These are phyloP conservation scores for Chesias legatella DNA, from an alignment of 2,888 invertebrate species.

Conservation along the genomic window DNA sequence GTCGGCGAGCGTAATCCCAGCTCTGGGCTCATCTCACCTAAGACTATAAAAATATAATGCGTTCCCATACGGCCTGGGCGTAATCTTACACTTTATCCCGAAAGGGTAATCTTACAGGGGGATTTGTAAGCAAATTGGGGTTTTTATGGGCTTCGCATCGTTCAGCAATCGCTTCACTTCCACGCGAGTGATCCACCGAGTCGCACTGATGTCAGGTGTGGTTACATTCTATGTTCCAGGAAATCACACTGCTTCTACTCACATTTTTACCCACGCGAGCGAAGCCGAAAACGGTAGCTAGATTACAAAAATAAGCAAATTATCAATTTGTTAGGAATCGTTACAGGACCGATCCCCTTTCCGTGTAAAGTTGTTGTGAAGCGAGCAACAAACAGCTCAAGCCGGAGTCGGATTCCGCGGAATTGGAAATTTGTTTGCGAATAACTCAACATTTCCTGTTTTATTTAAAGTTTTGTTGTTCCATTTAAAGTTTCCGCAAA, in stretches of 20 bases:
- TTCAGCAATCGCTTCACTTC: slow-evolving; percentile 18
- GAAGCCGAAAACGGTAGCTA: no score
- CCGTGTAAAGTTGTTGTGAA: slow-evolving; percentile 6
- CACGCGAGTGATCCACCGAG: slow-evolving; percentile 6
- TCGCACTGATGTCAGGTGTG: not conserved
- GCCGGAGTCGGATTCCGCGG: slow-evolving; percentile 12
- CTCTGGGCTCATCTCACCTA: slow-evolving; percentile 12
- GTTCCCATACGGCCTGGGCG: slow-evolving; percentile 14
- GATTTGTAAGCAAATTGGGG: slow-evolving; percentile 28
- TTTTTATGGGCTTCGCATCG: slow-evolving; percentile 21
- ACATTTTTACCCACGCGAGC: no score
- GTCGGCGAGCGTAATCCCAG: slow-evolving; percentile 11
- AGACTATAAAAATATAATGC: slow-evolving; percentile 24
- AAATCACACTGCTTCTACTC: no score
- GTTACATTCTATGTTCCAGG: no score
- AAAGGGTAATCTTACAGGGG: slow-evolving; percentile 23
- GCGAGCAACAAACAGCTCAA: slow-evolving; percentile 1
- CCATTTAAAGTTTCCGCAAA: slow-evolving; percentile 27
- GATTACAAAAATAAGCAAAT: no score
- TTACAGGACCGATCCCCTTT: not conserved
- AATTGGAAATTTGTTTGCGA: slow-evolving; percentile 24
- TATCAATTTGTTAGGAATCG: no score
- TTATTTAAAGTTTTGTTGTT: slow-evolving; percentile 30
- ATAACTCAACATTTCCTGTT: slow-evolving; percentile 28
- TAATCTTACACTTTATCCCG: slow-evolving; percentile 24